A percentile compares a stretch with the other conserved stretches of the same genome.
phyloP scores from a whole-genome alignment of 2,888 invertebrate genomes.

The Drosophila neonasuta region DNA sequence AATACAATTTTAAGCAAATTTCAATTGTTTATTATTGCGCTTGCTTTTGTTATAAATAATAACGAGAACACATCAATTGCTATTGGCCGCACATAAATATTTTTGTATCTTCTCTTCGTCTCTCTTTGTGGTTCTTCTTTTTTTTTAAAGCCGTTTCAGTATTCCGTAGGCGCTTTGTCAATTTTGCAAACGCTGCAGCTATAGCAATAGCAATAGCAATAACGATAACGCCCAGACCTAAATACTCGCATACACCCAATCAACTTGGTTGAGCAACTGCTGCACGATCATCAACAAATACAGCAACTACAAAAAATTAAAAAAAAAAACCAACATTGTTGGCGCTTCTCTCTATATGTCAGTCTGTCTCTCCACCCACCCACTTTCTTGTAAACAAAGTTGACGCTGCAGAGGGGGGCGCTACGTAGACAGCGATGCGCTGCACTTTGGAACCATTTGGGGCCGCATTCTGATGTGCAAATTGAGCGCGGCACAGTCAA shows the following conservation, averaged over 20 bases:
- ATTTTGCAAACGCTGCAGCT: slow-evolving; percentile 54
- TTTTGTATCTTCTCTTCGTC: neutral
- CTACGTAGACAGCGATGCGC: slow-evolving; percentile 27
- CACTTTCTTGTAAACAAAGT: slow-evolving; percentile 39
- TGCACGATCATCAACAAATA: slow-evolving; percentile 27
- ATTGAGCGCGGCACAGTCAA: slow-evolving; percentile 20
- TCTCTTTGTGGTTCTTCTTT: neutral
- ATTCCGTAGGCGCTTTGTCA: slow-evolving; percentile 43
- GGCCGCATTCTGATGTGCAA: slow-evolving; percentile 37
- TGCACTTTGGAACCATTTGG: slow-evolving; percentile 68
- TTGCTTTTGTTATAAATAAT: slow-evolving; percentile 16
- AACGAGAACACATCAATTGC: slow-evolving; percentile 3
- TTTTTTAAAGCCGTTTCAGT: slow-evolving; percentile 25
- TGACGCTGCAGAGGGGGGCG: slow-evolving; percentile 42
- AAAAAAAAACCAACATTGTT: slow-evolving; percentile 17
- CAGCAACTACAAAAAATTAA: slow-evolving; percentile 19
- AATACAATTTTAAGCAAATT: neutral
- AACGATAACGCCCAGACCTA: slow-evolving; percentile 64
- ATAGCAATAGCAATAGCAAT: slow-evolving; percentile 25
- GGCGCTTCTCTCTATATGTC: slow-evolving; percentile 29
- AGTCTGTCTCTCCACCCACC: slow-evolving; percentile 39
- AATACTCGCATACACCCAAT: slow-evolving; percentile 51
- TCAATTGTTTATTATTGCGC: neutral
- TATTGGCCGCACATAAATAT: neutral
- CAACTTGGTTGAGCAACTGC: slow-evolving; percentile 32